phyloP scores from a whole-genome alignment of 2,113 vertebrate species.

The Boleophthalmus pectinirostris region DNA sequence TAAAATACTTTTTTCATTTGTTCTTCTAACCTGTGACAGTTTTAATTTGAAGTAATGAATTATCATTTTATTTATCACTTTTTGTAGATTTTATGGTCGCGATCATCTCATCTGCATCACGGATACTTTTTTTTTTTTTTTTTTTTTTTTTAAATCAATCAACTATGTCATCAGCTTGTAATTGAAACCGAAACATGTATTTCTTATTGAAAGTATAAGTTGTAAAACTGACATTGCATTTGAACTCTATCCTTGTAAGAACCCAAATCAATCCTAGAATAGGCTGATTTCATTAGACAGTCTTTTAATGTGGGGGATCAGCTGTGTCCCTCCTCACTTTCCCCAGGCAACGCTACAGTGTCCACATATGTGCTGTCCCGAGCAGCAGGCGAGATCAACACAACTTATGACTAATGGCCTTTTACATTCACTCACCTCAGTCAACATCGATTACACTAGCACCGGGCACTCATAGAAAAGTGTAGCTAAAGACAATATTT shows the following conservation, averaged over 20 bases:
- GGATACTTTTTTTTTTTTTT: too few species aligned
- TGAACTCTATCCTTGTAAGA: conserved; percentile 24
- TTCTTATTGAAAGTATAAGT: neutral
- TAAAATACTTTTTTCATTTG: neutral
- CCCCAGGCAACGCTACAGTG: conserved; percentile 33
- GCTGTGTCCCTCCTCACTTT: conserved; percentile 42
- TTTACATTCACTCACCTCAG: conserved; percentile 19
- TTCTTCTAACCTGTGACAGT: too few species aligned
- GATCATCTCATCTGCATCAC: too few species aligned
- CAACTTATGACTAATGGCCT: conserved; percentile 25
- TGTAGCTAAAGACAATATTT: conserved; percentile 3
- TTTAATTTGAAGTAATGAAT: too few species aligned
- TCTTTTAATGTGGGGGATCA: conserved; percentile 45
- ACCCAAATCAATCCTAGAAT: conserved; percentile 31
- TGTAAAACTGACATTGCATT: neutral
- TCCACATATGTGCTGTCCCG: conserved; percentile 36
- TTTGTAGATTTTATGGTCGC: too few species aligned
- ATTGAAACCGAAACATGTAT: too few species aligned
- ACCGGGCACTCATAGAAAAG: neutral
- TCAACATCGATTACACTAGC: conserved; percentile 21
- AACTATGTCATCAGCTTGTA: too few species aligned
- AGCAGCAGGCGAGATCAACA: conserved; percentile 20
- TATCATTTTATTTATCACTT: too few species aligned
- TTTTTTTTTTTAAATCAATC: too few species aligned
- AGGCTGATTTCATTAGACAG: conserved; percentile 27